phyloP scores from a whole-genome alignment of 2,113 vertebrate species.

The Propithecus coquereli region DNA sequence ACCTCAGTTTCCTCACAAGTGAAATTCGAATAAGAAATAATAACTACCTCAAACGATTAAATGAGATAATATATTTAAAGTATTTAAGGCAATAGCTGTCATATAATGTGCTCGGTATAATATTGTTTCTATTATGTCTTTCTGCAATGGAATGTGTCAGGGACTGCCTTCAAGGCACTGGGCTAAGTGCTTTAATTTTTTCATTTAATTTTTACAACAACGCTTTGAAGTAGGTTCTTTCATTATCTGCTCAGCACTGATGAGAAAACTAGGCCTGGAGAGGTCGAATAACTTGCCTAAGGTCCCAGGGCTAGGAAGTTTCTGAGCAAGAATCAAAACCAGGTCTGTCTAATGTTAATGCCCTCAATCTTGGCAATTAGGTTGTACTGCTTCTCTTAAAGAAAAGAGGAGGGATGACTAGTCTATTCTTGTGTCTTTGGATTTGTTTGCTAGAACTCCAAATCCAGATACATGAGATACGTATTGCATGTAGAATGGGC shows the following conservation, averaged over 20 bases:
- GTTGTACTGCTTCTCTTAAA: background rate
- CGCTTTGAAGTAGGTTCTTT: constrained; percentile 12
- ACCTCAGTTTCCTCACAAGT: background rate
- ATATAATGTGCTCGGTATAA: background rate
- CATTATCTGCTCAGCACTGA: background rate
- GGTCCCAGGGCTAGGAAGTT: background rate
- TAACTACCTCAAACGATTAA: constrained; percentile 29
- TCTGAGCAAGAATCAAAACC: constrained; percentile 34
- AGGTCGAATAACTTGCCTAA: constrained; percentile 17
- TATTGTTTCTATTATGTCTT: constrained; percentile 9
- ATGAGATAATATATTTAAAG: constrained; percentile 2
- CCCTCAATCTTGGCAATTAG: background rate
- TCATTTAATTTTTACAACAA: constrained; percentile 47
- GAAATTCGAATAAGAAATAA: constrained; percentile 25
- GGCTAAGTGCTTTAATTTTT: constrained; percentile 45
- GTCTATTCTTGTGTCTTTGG: background rate
- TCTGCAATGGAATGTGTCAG: background rate
- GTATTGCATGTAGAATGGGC: background rate
- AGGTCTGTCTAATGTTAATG: constrained; percentile 4
- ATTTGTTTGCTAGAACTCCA: constrained; percentile 27
- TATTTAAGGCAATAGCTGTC: background rate
- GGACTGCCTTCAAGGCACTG: background rate
- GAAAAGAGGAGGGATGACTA: background rate
- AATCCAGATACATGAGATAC: background rate
- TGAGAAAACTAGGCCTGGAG: constrained; percentile 29